phyloP scores from a whole-genome alignment of 2,888 invertebrate species.

The Campaea margaritaria region DNA sequence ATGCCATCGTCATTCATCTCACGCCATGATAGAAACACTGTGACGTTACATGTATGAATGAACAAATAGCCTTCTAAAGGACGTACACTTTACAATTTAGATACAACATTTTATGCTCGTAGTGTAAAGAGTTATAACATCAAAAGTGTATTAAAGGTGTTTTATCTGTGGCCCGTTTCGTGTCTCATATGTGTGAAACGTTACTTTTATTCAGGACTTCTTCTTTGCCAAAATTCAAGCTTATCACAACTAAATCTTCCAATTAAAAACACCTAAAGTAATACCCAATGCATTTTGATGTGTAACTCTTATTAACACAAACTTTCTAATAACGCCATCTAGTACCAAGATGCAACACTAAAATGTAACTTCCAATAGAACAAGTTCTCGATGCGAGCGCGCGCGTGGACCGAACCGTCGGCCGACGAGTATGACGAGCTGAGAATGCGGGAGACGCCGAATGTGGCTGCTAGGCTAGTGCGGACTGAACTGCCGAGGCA shows the following conservation, averaged over 20 bases:
- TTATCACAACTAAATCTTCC: too few relatives aligned
- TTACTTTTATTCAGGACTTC: too few relatives aligned
- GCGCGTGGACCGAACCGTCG: constrained; percentile 91
- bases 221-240: too few relatives aligned
- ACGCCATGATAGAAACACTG: constrained; percentile 39
- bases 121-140: constrained; percentile 35
- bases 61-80: constrained; percentile 39
- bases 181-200: too few relatives aligned
- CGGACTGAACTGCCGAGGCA: constrained; percentile 65
- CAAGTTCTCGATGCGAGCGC: constrained; percentile 92
- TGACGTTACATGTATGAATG: constrained; percentile 45
- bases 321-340: constrained; percentile 20
- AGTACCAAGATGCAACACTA: constrained; percentile 11
- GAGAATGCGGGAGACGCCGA: constrained; percentile 56
- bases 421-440: constrained; percentile 62
- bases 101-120: constrained; percentile 29
- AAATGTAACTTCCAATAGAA: constrained; percentile 78
- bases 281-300: background rate
- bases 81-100: constrained; percentile 40
- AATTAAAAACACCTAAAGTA: too few relatives aligned
- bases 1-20: constrained; percentile 41
- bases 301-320: constrained; percentile 32
- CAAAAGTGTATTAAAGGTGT: background rate
- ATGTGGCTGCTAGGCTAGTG: constrained; percentile 63
- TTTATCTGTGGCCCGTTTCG: too few relatives aligned